Evolutionary conservation across 2,888 invertebrate species (phyloP), one percentile per base, ranked within the genome.

Genomic region (Osmoderma eremita): DNA sequence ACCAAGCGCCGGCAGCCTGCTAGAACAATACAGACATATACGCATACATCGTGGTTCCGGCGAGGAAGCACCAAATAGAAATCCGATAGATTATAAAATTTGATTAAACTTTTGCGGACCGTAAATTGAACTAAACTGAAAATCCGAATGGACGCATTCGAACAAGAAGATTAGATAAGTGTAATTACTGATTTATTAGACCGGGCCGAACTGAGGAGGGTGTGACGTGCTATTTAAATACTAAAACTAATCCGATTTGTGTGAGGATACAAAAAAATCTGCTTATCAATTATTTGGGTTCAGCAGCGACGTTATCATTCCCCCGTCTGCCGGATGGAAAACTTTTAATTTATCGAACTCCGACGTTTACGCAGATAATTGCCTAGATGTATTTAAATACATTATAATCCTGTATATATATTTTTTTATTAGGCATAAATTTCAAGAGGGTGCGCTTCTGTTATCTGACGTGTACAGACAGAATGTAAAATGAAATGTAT

Each of bases 81-180:
- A 74, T 73, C 72, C 74, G 74, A 75, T 76, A 75, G 75, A 75
- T 75, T 74, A 75, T 71, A 75, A 76, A 76, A 73, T 72, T 70
- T 69, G 77, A 77, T 77, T 75, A 76, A 77, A 75, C 70, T 75
- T 75, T 72, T 69, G 71, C 71, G 69, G 69, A 72, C 72, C 77
- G 76, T 77, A 78, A 78, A 79, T 78, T 76, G 77, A 78, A 76
- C 77, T 73, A 74, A 71, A 76, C 74, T 74, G 76, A 78, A 79
- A 77, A 78, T 76, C 77, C 76, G 73, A 75, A 78, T 74, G 78
- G 77, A 76, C 75, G 77, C 79, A 78, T 75, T 75, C 74, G 76
- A 79, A 79, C 78, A 79, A 79, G 78, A 78, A 79, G 79, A 79
- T 80, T 80, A 80, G 79, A 80, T 80, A 79, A 79, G 77, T 78